phyloP scores from a whole-genome alignment of 2,113 vertebrate species.

The Hemicordylus capensis region DNA sequence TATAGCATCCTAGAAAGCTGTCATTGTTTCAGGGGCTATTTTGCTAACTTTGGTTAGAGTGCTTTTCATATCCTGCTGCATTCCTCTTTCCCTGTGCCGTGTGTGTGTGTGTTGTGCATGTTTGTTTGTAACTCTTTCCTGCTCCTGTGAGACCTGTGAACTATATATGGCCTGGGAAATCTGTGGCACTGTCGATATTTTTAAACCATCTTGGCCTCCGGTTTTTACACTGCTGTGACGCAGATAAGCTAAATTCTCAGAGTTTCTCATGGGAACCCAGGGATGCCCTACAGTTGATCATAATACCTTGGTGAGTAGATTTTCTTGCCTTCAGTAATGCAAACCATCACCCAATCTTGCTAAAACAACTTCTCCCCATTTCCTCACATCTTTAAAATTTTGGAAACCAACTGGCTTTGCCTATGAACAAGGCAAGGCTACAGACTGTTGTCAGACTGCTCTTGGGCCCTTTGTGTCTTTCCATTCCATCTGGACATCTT shows the following conservation, averaged over 20 bases:
- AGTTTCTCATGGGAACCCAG: slow-evolving; percentile 86
- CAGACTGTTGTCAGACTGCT: accelerated
- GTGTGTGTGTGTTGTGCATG: slow-evolving; percentile 10
- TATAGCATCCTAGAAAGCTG: slow-evolving; percentile 56
- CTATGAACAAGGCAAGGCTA: not conserved
- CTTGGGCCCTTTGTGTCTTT: not conserved
- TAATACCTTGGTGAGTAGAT: slow-evolving; percentile 9
- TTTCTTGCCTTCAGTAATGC: slow-evolving; percentile 11
- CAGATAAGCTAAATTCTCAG: slow-evolving; percentile 44
- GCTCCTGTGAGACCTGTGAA: slow-evolving; percentile 50
- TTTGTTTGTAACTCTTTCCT: slow-evolving; percentile 70
- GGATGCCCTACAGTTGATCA: slow-evolving; percentile 34
- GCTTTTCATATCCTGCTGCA: not conserved
- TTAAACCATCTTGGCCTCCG: slow-evolving; percentile 65
- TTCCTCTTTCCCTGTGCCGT: slow-evolving; percentile 44
- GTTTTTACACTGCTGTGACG: slow-evolving; percentile 67
- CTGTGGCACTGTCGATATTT: slow-evolving; percentile 70
- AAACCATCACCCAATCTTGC: not conserved
- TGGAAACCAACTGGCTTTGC: slow-evolving; percentile 42
- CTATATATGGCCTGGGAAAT: slow-evolving; percentile 84
- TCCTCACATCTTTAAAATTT: slow-evolving; percentile 26
- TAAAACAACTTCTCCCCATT: not conserved
- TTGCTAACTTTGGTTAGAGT: slow-evolving; percentile 64
- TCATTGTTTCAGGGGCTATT: slow-evolving; percentile 56
- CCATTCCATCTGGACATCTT: not conserved